phyloP scores from a whole-genome alignment of 2,113 vertebrate genomes.

The Hymenochirus boettgeri region DNA sequence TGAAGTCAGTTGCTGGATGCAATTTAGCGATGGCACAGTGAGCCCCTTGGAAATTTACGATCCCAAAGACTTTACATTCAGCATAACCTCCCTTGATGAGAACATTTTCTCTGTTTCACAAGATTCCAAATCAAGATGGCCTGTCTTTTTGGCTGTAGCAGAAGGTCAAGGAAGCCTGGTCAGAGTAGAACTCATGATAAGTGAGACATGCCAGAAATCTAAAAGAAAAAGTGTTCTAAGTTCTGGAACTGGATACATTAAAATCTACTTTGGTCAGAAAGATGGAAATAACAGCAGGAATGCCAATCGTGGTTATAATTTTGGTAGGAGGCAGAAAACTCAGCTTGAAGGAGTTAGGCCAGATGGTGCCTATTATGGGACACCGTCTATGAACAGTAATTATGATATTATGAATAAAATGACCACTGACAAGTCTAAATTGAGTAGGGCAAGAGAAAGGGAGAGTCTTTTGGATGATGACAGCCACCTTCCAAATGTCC shows the following conservation, averaged over 20 bases:
- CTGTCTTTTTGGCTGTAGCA: constrained; percentile 67
- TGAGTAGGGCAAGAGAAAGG: constrained; percentile 55
- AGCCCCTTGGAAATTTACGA: constrained; percentile 86
- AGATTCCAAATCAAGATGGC: constrained; percentile 62
- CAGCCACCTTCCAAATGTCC: constrained; percentile 67
- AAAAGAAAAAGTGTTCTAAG: constrained; percentile 83
- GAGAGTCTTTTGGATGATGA: constrained; percentile 56
- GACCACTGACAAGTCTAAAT: constrained; percentile 66
- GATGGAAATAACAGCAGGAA: constrained; percentile 52
- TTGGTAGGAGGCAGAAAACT: constrained; percentile 51
- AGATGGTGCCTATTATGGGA: constrained; percentile 44
- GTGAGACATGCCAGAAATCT: constrained; percentile 82
- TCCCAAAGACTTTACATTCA: constrained; percentile 69
- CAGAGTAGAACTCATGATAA: constrained; percentile 81
- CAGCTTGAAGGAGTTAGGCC: constrained; percentile 47
- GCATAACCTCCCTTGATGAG: constrained; percentile 76
- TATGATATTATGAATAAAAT: constrained; percentile 61
- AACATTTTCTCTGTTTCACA: constrained; percentile 77
- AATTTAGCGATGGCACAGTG: constrained; percentile 87
- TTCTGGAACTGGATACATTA: constrained; percentile 71
- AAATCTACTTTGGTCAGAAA: constrained; percentile 72
- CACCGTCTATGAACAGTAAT: constrained; percentile 63
- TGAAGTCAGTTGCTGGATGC: constrained; percentile 83
- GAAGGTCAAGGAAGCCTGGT: constrained; percentile 81
- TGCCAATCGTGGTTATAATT: constrained; percentile 45